Conservation (phyloP, 2,113 vertebrate genomes). For the Trogon melanurus region DNA sequence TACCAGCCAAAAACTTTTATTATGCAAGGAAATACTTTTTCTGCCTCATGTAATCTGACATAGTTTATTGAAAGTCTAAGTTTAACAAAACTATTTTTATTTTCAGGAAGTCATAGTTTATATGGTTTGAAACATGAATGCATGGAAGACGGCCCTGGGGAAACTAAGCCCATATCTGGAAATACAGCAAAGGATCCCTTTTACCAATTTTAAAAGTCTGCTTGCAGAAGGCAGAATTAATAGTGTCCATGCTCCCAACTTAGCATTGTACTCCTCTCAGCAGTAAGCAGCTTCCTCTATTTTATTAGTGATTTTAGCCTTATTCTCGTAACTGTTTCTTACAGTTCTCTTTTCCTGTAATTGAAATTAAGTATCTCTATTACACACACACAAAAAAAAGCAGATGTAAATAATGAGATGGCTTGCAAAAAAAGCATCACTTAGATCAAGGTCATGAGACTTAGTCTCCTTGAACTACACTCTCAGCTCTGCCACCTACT, state of each 20-base stretch:
- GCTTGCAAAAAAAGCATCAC: not conserved
- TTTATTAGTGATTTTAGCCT: not conserved
- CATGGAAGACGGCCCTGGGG: not conserved
- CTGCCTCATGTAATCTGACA: not conserved
- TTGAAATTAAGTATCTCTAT: not conserved
- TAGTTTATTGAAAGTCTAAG: constrained; percentile 35
- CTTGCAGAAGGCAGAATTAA: not conserved
- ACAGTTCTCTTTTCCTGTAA: not conserved
- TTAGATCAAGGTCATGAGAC: not conserved
- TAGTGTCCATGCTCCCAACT: not conserved
- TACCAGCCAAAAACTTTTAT: constrained; percentile 12
- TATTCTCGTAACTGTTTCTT: not conserved
- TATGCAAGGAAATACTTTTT: constrained; percentile 30
- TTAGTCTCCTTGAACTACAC: not conserved
- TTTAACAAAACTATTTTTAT: constrained; percentile 64
- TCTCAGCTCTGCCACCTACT: not conserved
- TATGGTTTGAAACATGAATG: constrained; percentile 43
- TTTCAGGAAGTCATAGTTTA: constrained; percentile 40
- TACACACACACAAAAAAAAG: not conserved
- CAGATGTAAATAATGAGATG: not conserved
- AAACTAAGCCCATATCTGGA: constrained; percentile 52
- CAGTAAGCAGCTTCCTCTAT: not conserved
- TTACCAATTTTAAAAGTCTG: constrained; percentile 2
- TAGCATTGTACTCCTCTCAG: not conserved
- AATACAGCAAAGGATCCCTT: not conserved